These are phyloP conservation scores for Parotia lawesii DNA, from an alignment of 2,113 vertebrate species.

Conservation along the genomic window DNA sequence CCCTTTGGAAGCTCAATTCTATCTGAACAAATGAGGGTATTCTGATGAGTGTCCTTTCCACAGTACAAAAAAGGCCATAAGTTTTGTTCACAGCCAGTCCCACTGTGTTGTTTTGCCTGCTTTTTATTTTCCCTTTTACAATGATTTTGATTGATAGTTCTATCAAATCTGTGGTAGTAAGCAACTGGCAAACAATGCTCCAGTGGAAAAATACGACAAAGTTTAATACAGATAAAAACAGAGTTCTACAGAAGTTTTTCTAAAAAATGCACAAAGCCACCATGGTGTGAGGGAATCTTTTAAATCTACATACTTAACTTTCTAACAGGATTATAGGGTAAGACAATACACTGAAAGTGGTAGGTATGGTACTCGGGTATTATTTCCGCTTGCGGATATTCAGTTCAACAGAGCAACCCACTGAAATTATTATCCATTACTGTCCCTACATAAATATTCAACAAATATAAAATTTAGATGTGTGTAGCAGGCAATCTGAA, in stretches of 20 bases:
- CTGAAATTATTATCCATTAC: background rate
- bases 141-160: constrained; percentile 11
- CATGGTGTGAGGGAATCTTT: background rate
- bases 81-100: background rate
- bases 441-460: background rate
- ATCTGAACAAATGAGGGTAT: constrained; percentile 6
- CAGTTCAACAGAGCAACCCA: background rate
- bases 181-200: background rate
- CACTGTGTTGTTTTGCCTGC: background rate
- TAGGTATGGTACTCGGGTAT: background rate
- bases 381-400: background rate
- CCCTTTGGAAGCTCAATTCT: background rate
- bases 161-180: background rate
- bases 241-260: background rate
- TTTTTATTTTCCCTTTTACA: background rate
- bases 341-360: background rate
- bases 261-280: background rate
- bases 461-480: background rate
- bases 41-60: background rate
- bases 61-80: background rate
- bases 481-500: background rate
- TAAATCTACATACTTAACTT: background rate
- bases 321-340: background rate
- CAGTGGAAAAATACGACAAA: background rate
- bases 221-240: background rate